Conservation (phyloP, 2,797 vertebrate species). For the Diceros bicornis region DNA sequence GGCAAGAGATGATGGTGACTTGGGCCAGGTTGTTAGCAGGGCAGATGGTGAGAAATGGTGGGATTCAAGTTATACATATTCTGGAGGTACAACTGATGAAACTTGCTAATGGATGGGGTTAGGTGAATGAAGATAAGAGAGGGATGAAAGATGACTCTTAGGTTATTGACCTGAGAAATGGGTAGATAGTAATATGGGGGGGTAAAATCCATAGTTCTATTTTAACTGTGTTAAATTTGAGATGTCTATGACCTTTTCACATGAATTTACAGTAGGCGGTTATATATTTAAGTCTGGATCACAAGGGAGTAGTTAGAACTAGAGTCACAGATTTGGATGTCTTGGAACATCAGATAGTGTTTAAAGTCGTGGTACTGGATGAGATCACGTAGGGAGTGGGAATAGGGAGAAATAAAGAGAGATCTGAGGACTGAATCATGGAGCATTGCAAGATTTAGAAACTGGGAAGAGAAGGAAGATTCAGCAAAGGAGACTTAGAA, state of each 20-base stretch:
- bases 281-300: not conserved
- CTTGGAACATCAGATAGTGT: not conserved
- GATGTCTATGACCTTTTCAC: not conserved
- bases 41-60: not conserved
- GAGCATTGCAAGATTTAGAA: not conserved
- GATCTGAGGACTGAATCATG: not conserved
- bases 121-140: not conserved
- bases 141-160: not conserved
- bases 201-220: not conserved
- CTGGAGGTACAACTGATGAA: not conserved
- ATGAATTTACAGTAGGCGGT: not conserved
- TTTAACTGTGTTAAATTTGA: not conserved
- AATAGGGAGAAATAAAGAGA: not conserved
- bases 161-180: not conserved
- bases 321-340: not conserved
- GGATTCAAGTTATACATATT: not conserved
- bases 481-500: not conserved
- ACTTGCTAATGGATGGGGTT: not conserved
- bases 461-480: not conserved
- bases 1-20: not conserved
- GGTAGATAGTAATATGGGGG: not conserved
- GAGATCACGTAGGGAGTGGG: not conserved
- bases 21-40: not conserved
- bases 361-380: not conserved
- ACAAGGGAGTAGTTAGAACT: not conserved